Base-by-base conservation (phyloP, 2,888 invertebrate species). In the Heliconius hortense region DNA sequence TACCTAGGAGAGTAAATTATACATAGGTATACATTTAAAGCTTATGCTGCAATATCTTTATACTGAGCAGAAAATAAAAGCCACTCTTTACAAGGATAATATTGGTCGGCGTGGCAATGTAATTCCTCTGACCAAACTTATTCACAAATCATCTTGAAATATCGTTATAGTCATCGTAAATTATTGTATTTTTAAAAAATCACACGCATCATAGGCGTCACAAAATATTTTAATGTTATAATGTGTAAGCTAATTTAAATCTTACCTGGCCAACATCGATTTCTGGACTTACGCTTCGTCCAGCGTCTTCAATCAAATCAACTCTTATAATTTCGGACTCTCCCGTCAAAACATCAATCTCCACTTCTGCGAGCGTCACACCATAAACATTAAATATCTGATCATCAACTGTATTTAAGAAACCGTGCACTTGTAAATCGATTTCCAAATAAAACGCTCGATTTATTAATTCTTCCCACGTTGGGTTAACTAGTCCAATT, bases 281-380 rank as follows among this genome's bases (percentile, higher is more conserved):
- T 82, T 94, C 89, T 21, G 96, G 96, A 86, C 95, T 97, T 79
- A 96, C 85, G 86, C 96, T 96, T 78, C 95, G 91, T 5, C 97
- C 97, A 5, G 94, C 94, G 83, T 97, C 97, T 87, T 96, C 96
- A 24, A 96, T 85, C 64, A 97, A 84, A 83, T 97, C 96, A 0
- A 96, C 96, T 75, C 96, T 92, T 1, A 86, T 84, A 5, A 96
- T 85, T 81, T 95, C 89, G 80, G 95, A 94, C 83, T 96, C 95
- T 18, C 97, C 97, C 0, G 97, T 97, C n/a, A 97, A 86, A 5
- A 97, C 88, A 85, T 97, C 96, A 2, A 97, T 85, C 86, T 97
- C 96, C 0, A 97, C 95, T 89, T 97, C 97, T 5, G 95, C 87
- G 5, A 95, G 91, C 15, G 94, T 89, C 0, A 95, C 88, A 13